Evolutionary conservation across 2,113 vertebrate genomes (phyloP).

Genomic region (Tachysurus fulvidraco): DNA sequence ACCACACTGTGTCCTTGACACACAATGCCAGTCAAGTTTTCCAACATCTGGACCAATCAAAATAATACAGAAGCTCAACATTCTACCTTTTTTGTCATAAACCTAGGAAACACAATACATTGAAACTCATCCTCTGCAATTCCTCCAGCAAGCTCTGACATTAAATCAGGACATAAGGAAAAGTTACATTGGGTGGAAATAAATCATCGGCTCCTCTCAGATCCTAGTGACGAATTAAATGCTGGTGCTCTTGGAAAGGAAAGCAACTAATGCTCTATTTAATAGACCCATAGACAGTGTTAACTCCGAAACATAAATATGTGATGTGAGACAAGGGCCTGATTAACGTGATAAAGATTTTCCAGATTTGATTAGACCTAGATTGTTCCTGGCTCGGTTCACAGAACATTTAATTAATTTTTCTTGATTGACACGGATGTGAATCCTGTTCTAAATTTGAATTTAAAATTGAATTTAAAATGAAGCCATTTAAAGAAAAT

Average conservation of each 20-base stretch:
- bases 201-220: not conserved
- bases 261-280: not conserved
- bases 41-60: not conserved
- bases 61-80: not conserved
- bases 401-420: not conserved
- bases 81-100: no score
- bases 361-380: not conserved
- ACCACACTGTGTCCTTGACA: constrained; percentile 13
- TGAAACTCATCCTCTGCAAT: no score
- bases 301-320: not conserved
- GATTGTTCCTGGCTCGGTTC: not conserved
- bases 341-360: not conserved
- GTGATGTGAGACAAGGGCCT: not conserved
- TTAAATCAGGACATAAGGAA: not conserved
- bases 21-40: not conserved
- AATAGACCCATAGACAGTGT: not conserved
- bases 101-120: no score
- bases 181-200: not conserved
- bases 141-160: no score
- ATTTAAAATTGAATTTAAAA: no score
- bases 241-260: not conserved
- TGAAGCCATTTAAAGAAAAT: no score
- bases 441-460: not conserved
- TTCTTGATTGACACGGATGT: not conserved
- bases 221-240: not conserved